These are phyloP conservation scores for Torymus tubicola DNA, from an alignment of 2,888 invertebrate species.

Conservation along the genomic window DNA sequence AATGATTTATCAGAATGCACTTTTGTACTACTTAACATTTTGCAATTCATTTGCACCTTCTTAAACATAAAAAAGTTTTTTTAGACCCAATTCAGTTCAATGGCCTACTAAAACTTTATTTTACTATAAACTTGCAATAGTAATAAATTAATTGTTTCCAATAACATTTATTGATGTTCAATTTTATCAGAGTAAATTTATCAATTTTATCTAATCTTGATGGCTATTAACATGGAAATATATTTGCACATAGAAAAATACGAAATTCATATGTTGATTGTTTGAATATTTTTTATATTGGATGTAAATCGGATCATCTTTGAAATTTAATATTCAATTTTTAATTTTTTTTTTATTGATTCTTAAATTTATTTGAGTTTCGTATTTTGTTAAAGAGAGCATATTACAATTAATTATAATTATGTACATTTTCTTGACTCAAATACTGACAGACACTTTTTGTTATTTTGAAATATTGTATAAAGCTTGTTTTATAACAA, in stretches of 20 bases:
- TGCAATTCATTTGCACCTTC: constrained; percentile 51
- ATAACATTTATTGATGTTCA: constrained; percentile 30
- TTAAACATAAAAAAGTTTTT: constrained; percentile 25
- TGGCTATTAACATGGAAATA: constrained; percentile 39
- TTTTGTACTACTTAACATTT: constrained; percentile 64
- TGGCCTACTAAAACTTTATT: constrained; percentile 39
- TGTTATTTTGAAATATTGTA: constrained; percentile 31
- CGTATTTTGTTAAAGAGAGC: constrained; percentile 51
- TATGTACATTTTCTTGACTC: constrained; percentile 52
- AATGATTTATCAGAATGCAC: constrained; percentile 58
- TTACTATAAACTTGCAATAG: constrained; percentile 28
- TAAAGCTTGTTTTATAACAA: constrained; percentile 6
- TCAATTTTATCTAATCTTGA: constrained; percentile 23
- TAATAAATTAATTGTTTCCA: constrained; percentile 52
- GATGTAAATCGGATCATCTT: too few relatives aligned
- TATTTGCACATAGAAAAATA: constrained; percentile 34
- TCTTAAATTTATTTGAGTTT: constrained; percentile 39
- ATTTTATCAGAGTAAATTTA: constrained; percentile 39
- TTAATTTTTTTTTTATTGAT: neutral
- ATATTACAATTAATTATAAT: constrained; percentile 53
- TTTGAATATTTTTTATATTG: neutral
- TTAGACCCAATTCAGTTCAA: constrained; percentile 43
- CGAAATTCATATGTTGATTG: constrained; percentile 6
- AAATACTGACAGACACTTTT: constrained; percentile 17
- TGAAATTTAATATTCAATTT: too few relatives aligned